Base-by-base conservation (phyloP, 2,888 invertebrate genomes). In the Cantharis rufa region DNA sequence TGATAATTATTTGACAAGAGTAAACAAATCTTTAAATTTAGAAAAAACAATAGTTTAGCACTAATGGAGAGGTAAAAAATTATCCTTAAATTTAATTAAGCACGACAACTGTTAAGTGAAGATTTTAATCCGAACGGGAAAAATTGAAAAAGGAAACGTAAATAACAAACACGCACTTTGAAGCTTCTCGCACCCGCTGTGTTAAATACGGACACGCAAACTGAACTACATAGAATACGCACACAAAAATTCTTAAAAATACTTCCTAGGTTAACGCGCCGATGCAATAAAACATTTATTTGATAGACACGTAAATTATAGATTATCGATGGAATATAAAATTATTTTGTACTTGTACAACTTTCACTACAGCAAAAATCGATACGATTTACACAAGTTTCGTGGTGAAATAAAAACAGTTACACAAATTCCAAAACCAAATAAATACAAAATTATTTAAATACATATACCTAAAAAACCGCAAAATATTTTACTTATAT, bases 201-300 rank as follows among this genome's bases (percentile, higher is more conserved):
- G 48, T 48, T 48, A 48, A 48, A 48, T 48, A 48, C 48, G 48
- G 48, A 48, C 48, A 48, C 48, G 48, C 48, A 48, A 48, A 48
- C 48, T 48, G n/a, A 48, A 48, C 48, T 48, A 48, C n/a, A 48
- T 48, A 48, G 48, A 48, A 48, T 48, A 48, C 48, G 48, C 48
- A 48, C 48, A 48, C 48, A 48, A 48, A 48, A 48, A n/a, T 48
- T 48, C 48, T 48, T 48, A 48, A 48, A 48, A 48, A 48, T 48
- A 48, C 27, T 69, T 73, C 61, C 27, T 69, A 73, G 64, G 68
- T 62, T 27, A 73, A 48, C 73, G 73, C 71, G 71, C 74, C 74
- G 74, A 69, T 70, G 74, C 64, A 62, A 66, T 74, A 70, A 62
- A 24, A 70, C 69, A 69, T 76, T 76, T 63, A 61, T 69, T 64